phyloP scores from a whole-genome alignment of 2,888 invertebrate genomes.

The Ashinkailepas kermadecensis region DNA sequence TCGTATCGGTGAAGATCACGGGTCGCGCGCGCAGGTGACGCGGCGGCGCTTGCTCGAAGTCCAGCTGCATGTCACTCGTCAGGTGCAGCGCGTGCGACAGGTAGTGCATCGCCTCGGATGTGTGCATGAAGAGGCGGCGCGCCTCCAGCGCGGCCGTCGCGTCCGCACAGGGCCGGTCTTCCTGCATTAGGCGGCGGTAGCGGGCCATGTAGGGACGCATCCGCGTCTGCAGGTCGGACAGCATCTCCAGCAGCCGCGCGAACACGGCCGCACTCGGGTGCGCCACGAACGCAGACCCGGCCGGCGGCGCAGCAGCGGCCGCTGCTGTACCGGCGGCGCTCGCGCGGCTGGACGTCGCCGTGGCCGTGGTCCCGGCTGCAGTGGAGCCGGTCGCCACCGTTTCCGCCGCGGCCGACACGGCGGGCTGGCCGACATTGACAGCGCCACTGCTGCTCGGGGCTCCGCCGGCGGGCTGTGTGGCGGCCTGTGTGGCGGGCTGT shows the following conservation, averaged over 20 bases:
- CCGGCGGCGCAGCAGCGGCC: neutral
- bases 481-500: neutral
- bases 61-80: slow-evolving; percentile 73
- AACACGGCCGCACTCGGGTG: slow-evolving; percentile 16
- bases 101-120: slow-evolving; percentile 73
- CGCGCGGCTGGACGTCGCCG: slow-evolving; percentile 25
- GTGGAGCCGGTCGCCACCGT: neutral
- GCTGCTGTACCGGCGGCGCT: slow-evolving; percentile 24
- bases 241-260: slow-evolving; percentile 25
- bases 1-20: slow-evolving; percentile 61
- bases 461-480: neutral
- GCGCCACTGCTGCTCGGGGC: neutral
- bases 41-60: slow-evolving; percentile 59
- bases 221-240: slow-evolving; percentile 47
- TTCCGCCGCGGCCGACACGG: slow-evolving; percentile 22
- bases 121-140: slow-evolving; percentile 62
- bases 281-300: slow-evolving; percentile 6
- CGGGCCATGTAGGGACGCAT: slow-evolving; percentile 58
- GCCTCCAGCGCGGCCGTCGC: slow-evolving; percentile 40
- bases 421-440: slow-evolving; percentile 24
- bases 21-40: slow-evolving; percentile 62
- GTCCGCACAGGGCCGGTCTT: slow-evolving; percentile 50
- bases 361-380: neutral
- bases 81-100: slow-evolving; percentile 83
- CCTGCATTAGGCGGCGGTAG: slow-evolving; percentile 54